Conservation (phyloP, 2,113 vertebrate genomes). For the Halichoerus grypus region DNA sequence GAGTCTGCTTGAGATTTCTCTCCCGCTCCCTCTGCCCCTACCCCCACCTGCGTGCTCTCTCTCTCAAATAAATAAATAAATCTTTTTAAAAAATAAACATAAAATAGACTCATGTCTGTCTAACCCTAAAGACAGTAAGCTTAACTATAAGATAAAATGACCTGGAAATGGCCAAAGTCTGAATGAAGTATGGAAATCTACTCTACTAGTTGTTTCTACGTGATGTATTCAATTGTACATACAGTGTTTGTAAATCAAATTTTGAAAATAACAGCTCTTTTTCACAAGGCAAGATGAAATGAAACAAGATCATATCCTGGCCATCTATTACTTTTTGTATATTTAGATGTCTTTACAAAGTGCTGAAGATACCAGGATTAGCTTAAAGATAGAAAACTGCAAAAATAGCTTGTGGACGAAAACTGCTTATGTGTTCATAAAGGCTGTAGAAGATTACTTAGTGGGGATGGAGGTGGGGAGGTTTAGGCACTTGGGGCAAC, state of each 20-base stretch:
- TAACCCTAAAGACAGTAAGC: not conserved
- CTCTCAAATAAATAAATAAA: not conserved
- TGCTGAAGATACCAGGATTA: not conserved
- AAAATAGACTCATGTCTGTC: not conserved
- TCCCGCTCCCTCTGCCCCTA: not conserved
- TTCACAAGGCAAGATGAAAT: not conserved
- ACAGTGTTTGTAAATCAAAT: not conserved
- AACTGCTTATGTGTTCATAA: not conserved
- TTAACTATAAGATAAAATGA: not conserved
- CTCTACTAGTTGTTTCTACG: not conserved
- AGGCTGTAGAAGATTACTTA: not conserved
- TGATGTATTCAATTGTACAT: not conserved
- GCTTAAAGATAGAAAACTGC: not conserved
- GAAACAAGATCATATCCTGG: not conserved
- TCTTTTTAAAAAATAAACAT: not conserved
- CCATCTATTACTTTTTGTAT: not conserved
- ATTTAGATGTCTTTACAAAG: not conserved
- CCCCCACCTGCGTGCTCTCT: not conserved
- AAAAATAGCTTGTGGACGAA: not conserved
- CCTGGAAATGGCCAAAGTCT: not conserved
- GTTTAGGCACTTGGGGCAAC: not conserved
- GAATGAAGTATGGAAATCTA: not conserved
- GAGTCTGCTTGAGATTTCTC: not conserved
- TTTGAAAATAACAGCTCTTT: not conserved
- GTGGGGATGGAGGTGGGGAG: not conserved